Evolutionary conservation across 2,797 vertebrate species (phyloP).

Genomic region (Poeciliopsis gracilis): DNA sequence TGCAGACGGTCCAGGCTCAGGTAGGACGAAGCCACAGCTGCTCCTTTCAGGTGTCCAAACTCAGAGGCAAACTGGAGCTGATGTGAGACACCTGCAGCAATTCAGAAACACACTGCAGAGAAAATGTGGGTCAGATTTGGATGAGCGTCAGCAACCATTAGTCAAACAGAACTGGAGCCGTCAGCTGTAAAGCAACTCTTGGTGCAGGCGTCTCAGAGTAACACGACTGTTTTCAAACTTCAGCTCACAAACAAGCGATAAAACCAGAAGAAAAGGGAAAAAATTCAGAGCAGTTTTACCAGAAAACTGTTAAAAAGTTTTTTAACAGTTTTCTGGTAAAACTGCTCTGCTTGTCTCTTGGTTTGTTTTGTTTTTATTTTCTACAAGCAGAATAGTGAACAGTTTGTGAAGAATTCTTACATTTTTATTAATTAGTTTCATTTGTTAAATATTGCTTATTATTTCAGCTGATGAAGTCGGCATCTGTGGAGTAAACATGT

Average conservation of each 20-base stretch:
- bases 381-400: neutral
- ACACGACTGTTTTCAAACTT: neutral
- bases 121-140: slow-evolving; percentile 2
- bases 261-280: neutral
- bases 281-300: neutral
- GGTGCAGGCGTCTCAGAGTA: neutral
- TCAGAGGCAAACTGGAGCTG: slow-evolving; percentile 1
- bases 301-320: no score
- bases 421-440: neutral
- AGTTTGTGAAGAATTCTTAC: neutral
- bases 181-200: neutral
- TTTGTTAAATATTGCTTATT: neutral
- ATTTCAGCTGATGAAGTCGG: no score
- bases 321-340: no score
- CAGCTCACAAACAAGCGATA: neutral
- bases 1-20: slow-evolving; percentile 89
- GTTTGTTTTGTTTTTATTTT: neutral
- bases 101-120: slow-evolving; percentile 13
- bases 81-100: slow-evolving; percentile 24
- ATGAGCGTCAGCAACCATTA: neutral
- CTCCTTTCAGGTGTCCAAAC: slow-evolving; percentile 13
- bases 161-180: neutral
- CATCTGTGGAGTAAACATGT: no score
- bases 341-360: neutral
- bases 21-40: slow-evolving; percentile 63